These are phyloP conservation scores for Squalus acanthias DNA, from an alignment of 2,797 vertebrate genomes.

Conservation along the genomic window DNA sequence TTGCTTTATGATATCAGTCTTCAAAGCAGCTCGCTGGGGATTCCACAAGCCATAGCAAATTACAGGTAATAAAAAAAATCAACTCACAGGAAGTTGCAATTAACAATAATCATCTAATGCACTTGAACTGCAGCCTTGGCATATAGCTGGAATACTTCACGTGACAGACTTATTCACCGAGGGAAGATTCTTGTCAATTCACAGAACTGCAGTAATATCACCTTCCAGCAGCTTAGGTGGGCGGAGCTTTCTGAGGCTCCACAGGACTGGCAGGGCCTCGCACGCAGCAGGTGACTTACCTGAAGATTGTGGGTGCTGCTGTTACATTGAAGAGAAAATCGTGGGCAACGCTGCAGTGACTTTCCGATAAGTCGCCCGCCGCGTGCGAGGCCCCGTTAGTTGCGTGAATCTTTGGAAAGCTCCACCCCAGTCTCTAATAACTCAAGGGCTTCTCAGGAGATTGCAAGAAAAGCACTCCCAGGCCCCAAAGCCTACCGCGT, in stretches of 20 bases:
- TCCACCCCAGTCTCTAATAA: neutral
- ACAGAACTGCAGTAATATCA: neutral
- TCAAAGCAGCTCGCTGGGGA: neutral
- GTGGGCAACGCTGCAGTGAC: neutral
- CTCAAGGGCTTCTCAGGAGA: neutral
- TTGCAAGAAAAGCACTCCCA: neutral
- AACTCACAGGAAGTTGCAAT: neutral
- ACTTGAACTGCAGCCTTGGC: neutral
- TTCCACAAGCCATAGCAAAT: neutral
- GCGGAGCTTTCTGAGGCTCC: neutral
- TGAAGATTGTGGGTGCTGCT: neutral
- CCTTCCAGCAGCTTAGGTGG: neutral
- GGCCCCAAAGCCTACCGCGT: too few species aligned
- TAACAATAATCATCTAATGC: neutral
- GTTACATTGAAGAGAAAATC: too few species aligned
- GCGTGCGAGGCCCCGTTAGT: neutral
- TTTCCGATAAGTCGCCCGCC: too few species aligned
- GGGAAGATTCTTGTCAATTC: neutral
- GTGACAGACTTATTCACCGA: neutral
- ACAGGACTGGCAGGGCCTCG: too few species aligned
- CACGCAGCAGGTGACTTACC: neutral
- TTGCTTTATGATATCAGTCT: neutral
- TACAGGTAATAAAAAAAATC: neutral
- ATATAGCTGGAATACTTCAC: neutral
- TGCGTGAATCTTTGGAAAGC: neutral